phyloP scores from a whole-genome alignment of 1,140 invertebrate species.

The Leptinotarsa undecemlineata region DNA sequence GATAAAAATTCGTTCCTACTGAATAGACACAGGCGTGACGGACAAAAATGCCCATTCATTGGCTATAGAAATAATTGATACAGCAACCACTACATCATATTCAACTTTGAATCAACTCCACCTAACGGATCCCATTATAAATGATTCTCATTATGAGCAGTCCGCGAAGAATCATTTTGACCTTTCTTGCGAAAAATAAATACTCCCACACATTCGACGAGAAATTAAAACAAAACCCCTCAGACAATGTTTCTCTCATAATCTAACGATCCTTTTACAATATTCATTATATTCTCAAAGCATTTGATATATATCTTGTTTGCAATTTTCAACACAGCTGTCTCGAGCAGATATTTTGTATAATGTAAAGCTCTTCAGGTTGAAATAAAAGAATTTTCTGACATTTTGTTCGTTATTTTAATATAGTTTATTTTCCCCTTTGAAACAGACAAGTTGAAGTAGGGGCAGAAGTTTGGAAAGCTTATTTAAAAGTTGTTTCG shows the following conservation, averaged over 20 bases:
- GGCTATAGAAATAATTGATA: too few species aligned
- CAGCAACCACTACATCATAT: too few species aligned
- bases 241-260: background rate
- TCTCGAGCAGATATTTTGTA: constrained; percentile 11
- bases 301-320: background rate
- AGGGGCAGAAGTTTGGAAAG: constrained; percentile 6
- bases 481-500: constrained; percentile 14
- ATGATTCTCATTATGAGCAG: too few species aligned
- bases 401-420: constrained; percentile 9
- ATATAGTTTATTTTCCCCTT: constrained; percentile 12
- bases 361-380: constrained; percentile 12
- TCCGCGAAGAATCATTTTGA: too few species aligned
- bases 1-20: too few species aligned
- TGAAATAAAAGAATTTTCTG: constrained; percentile 2
- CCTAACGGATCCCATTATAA: too few species aligned
- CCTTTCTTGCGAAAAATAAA: too few species aligned
- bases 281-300: background rate
- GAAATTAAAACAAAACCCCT: too few species aligned
- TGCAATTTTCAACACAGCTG: background rate
- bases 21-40: too few species aligned
- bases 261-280: background rate
- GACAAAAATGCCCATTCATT: too few species aligned
- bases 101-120: too few species aligned
- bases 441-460: constrained; percentile 3
- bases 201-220: too few species aligned